phyloP scores from a whole-genome alignment of 2,888 invertebrate genomes.

The Allygus modestus region DNA sequence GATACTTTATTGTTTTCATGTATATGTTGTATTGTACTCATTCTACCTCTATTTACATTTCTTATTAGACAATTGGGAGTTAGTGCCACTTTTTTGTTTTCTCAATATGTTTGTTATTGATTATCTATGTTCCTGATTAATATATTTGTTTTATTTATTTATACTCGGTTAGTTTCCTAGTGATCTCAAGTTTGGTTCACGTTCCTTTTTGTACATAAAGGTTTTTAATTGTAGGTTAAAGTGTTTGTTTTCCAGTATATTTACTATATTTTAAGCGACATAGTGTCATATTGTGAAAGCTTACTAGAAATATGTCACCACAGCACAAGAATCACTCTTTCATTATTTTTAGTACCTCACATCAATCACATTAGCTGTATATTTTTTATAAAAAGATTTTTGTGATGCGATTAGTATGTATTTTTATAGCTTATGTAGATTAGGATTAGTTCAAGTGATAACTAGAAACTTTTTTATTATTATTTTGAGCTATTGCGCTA shows the following conservation, averaged over 20 bases:
- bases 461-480: background rate
- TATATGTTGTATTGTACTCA: too few relatives aligned
- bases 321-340: background rate
- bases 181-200: background rate
- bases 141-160: background rate
- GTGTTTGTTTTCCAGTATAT: background rate
- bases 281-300: background rate
- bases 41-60: too few relatives aligned
- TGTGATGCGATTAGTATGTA: background rate
- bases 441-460: background rate
- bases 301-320: background rate
- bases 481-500: too few relatives aligned
- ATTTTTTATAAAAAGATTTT: slow-evolving; percentile 21
- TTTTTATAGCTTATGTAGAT: background rate
- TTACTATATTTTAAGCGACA: background rate
- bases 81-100: background rate
- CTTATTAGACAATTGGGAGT: too few relatives aligned
- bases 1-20: background rate
- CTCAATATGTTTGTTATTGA: background rate
- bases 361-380: background rate
- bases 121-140: background rate
- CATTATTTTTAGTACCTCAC: background rate
- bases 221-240: background rate
- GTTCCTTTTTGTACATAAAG: background rate
- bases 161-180: background rate